Percentiles rank a stretch among this genome's conserved stretches.
Evolutionary conservation across 2,888 invertebrate genomes (phyloP).

Genomic region (Orthosia incerta): DNA sequence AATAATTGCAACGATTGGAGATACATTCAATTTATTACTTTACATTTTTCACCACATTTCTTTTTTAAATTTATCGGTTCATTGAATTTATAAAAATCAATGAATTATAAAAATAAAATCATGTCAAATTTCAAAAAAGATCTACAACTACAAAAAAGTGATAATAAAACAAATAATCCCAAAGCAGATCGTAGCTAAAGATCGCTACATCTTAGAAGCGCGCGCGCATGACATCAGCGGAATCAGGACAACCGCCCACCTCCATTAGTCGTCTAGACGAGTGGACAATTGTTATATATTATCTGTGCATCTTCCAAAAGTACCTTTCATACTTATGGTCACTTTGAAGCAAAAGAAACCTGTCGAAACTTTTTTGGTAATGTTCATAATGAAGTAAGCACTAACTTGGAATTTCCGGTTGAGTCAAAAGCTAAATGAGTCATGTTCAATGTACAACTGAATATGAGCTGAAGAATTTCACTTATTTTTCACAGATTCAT

Average conservation of each 20-base stretch:
- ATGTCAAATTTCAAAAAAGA: neutral
- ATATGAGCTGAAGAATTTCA: constrained; percentile 15
- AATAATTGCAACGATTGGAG: constrained; percentile 36
- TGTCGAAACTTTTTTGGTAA: constrained; percentile 6
- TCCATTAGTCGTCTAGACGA: constrained; percentile 79
- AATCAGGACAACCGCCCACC: constrained; percentile 84
- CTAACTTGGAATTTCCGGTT: constrained; percentile 56
- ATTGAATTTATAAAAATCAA: neutral
- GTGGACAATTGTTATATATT: constrained; percentile 69
- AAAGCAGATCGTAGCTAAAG: constrained; percentile 43
- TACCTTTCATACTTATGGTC: constrained; percentile 38
- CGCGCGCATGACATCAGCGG: constrained; percentile 79
- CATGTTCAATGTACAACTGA: constrained; percentile 17
- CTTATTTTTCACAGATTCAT: neutral
- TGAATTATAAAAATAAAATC: neutral
- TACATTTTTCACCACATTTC: neutral
- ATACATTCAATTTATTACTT: constrained; percentile 15
- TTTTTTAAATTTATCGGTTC: neutral
- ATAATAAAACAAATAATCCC: constrained; percentile 44
- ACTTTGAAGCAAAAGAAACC: neutral
- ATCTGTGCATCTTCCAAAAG: constrained; percentile 58
- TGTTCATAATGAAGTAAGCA: constrained; percentile 6
- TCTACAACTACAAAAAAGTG: constrained; percentile 3
- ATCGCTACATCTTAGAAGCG: constrained; percentile 62
- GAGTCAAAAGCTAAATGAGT: constrained; percentile 50